Percentiles rank a stretch among this genome's conserved stretches.
phyloP scores from a whole-genome alignment of 1,140 invertebrate genomes.

The Sesamia nonagrioides region DNA sequence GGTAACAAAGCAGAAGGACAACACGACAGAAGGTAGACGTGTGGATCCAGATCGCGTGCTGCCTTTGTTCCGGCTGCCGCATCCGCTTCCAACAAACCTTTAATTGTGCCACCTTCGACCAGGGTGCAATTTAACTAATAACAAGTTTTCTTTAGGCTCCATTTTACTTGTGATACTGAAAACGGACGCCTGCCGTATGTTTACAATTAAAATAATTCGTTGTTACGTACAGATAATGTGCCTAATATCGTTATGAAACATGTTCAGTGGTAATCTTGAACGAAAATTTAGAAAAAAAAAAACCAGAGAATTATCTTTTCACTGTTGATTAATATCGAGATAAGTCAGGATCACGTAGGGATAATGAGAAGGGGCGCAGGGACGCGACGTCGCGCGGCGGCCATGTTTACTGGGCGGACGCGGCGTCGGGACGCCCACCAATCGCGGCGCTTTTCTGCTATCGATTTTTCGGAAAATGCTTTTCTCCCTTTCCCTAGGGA shows the following conservation, averaged over 20 bases:
- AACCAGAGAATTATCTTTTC: not conserved
- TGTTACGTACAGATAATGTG: not conserved
- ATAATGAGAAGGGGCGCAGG: constrained; percentile 43
- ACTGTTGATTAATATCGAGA: not conserved
- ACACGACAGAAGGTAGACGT: constrained; percentile 79
- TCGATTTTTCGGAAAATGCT: constrained; percentile 71
- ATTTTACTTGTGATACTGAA: constrained; percentile 52
- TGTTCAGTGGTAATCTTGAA: not conserved
- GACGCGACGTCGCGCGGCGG: constrained; percentile 61
- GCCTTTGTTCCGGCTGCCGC: constrained; percentile 70
- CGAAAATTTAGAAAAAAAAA: not conserved
- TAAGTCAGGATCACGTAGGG: not conserved
- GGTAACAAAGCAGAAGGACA: constrained; percentile 46
- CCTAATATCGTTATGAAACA: not conserved
- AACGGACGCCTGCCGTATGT: constrained; percentile 62
- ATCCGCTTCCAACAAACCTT: constrained; percentile 70
- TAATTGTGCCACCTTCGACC: constrained; percentile 69
- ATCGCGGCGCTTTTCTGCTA: constrained; percentile 73
- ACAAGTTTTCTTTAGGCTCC: constrained; percentile 56
- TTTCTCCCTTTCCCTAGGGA: constrained; percentile 53
- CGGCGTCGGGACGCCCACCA: constrained; percentile 72
- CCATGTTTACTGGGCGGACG: constrained; percentile 76
- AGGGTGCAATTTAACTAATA: constrained; percentile 72
- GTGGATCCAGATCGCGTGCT: constrained; percentile 74
- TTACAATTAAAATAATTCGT: constrained; percentile 31